Evolutionary conservation across 2,113 vertebrate species (phyloP), one percentile per base, ranked within the genome.

Genomic region (Colistium nudipinnis): DNA sequence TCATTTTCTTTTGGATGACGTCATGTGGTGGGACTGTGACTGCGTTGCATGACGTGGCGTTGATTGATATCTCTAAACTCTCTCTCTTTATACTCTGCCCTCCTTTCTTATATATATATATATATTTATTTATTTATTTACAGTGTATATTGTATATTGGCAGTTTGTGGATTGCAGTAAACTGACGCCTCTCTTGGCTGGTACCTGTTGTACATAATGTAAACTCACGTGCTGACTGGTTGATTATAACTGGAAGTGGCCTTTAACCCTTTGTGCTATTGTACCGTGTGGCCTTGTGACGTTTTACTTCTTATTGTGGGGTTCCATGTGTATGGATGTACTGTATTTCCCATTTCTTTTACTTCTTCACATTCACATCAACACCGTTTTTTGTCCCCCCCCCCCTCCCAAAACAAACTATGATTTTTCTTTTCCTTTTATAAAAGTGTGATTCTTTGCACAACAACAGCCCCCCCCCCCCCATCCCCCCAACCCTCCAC

Each of bases 1-100:
- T 92, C 91, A 91, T 93, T 91, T 91, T 91, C 72, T 88, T 89
- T 90, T 85, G 89, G 92, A 92, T 93, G 93, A 93, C 89, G 88
- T 93, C 92, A 93, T 93, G 93, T 93, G 90, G 89, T 92, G 84
- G 86, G 90, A 89, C 91, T 94, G 93, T 94, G 91, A 92, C 85
- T 87, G 89, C 89, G 88, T 93, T 93, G 93, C 93, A 94, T 95
- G 94, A 92, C 84, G 88, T 94, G 92, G 80, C 87, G 82, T 93
- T 85, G 77, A 87, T 83, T 87, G 79, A 85, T 91, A 86, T 91
- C 78, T 90, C 81, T 89, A 4, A 78, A 75, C 72, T 83, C 75
- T 87, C 19, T 85, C 82, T 88, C 76, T 90, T 62, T 81, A 82
- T 76, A 87, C 66, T 88, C 70, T 83, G 74, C 77, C 81, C 84